Evolutionary conservation across 53 echinoderm and acorn worm genomes (phyloP).

Genomic region (Actinopyga echinites): DNA sequence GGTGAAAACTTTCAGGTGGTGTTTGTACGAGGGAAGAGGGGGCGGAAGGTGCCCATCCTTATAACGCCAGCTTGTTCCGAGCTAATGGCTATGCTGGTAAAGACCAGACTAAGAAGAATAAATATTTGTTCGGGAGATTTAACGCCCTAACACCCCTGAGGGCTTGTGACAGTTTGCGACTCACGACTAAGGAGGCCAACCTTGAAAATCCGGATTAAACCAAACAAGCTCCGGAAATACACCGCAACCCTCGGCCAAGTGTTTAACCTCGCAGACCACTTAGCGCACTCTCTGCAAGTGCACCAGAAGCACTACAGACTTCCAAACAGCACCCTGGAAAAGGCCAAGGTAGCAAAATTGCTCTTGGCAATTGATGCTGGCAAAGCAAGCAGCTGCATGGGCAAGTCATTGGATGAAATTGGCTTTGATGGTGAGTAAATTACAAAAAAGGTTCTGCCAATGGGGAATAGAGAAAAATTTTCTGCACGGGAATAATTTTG

Average conservation of each 20-base stretch:
- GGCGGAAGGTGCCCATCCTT: neutral
- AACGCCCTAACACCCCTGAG: slow-evolving; percentile 23
- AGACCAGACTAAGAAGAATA: slow-evolving; percentile 12
- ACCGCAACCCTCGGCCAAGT: slow-evolving; percentile 57
- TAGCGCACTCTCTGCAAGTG: slow-evolving; percentile 44
- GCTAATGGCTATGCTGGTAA: neutral
- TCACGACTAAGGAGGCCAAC: slow-evolving; percentile 39
- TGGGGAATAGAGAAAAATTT: neutral
- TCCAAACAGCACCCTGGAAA: slow-evolving; percentile 32
- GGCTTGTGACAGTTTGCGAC: slow-evolving; percentile 52
- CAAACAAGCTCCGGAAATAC: slow-evolving; percentile 63
- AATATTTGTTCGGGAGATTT: slow-evolving; percentile 61
- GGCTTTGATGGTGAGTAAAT: neutral
- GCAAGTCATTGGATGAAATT: slow-evolving; percentile 61
- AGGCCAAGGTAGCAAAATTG: slow-evolving; percentile 51
- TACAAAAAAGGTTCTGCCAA: neutral
- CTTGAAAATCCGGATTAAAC: slow-evolving; percentile 38
- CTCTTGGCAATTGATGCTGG: slow-evolving; percentile 48
- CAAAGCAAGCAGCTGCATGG: slow-evolving; percentile 20
- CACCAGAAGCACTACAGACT: slow-evolving; percentile 57
- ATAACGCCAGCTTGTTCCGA: neutral
- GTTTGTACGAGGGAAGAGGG: neutral
- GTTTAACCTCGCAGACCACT: slow-evolving; percentile 55
- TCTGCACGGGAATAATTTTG: too few relatives aligned
- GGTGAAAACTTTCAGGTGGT: neutral